phyloP scores from a whole-genome alignment of 35 echinoderm and acorn worm genomes.

The Hemicentrotus pulcherrimus region DNA sequence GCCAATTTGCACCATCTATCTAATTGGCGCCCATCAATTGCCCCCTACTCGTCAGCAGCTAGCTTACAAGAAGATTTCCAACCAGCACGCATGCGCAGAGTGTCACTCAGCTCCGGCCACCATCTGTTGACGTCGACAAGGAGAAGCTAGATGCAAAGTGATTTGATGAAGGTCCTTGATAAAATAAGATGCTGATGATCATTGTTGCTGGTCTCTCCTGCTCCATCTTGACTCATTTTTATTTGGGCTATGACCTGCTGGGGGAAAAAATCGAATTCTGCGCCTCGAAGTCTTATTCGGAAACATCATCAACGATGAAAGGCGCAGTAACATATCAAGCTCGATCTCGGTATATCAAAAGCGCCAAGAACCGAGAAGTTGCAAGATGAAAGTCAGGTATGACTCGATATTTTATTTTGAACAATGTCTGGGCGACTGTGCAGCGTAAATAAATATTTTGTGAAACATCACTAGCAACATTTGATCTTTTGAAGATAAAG shows the following conservation, averaged over 20 bases:
- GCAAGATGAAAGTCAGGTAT: no score
- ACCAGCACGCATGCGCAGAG: not conserved
- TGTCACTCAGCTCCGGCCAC: not conserved
- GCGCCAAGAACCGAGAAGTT: no score
- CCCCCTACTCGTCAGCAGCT: not conserved
- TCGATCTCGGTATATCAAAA: no score
- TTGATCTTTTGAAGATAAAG: no score
- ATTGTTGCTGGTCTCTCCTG: not conserved
- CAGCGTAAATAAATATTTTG: no score
- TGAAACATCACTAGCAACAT: no score
- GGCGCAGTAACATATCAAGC: no score
- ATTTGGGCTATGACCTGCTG: not conserved
- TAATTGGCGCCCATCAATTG: not conserved
- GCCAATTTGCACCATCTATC: slow-evolving; percentile 16
- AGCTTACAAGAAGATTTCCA: not conserved
- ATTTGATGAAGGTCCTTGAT: not conserved
- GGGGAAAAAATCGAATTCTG: not conserved
- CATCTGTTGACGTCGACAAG: not conserved
- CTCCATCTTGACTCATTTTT: not conserved
- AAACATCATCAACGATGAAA: no score
- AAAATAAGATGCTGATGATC: not conserved
- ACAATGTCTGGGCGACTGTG: no score
- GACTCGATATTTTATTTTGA: no score
- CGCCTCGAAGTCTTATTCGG: no score
- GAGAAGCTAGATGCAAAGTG: not conserved